Evolutionary conservation across 2,113 vertebrate genomes (phyloP), one percentile per base, ranked within the genome.

Genomic region (Synodontis membranacea): DNA sequence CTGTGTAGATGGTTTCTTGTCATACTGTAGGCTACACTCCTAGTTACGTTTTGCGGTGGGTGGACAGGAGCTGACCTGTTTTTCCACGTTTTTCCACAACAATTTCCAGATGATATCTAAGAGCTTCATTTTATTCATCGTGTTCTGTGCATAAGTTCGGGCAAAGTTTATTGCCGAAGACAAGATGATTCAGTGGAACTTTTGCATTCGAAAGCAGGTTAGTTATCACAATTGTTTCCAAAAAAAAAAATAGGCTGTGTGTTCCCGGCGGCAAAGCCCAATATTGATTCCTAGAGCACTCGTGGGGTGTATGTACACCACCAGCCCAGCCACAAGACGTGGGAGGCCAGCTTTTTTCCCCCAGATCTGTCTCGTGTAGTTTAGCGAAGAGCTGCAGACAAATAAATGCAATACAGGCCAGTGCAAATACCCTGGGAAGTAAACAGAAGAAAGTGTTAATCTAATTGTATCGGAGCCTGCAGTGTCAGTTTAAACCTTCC

Each of bases 391-490:
- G 90, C 92, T 92, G 91, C 88, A 93, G 92, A 91, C 88, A 92
- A 93, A 93, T 91, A 91, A 91, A 92, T 91, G 91, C 88, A 91
- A 91, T 91, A 89, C 84, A 89, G 88, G 78, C 84, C 88, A 80
- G 84, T 84, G 84, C 87, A 88, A 90, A 91, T 90, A 91, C 85
- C 70, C 83, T 81, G 88, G 86, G 88, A 91, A 87, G 89, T 89
- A 90, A 91, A 91, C 87, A 87, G 89, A 80, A 91, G 88, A 91
- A 88, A 90, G 84, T 88, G 90, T 89, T 91, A 91, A 68, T 86
- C 89, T 94, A 94, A 94, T 93, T 94, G 90, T 91, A 93, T 94
- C 92, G 92, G 92, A 89, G 91, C 91, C 92, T 92, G 89, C 91
- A 91, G 90, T 92, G 92, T 93, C 92, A 89, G 93, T 91, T 91